Evolutionary conservation across 2,113 vertebrate species (phyloP).

Genomic region (Hyaena hyaena): DNA sequence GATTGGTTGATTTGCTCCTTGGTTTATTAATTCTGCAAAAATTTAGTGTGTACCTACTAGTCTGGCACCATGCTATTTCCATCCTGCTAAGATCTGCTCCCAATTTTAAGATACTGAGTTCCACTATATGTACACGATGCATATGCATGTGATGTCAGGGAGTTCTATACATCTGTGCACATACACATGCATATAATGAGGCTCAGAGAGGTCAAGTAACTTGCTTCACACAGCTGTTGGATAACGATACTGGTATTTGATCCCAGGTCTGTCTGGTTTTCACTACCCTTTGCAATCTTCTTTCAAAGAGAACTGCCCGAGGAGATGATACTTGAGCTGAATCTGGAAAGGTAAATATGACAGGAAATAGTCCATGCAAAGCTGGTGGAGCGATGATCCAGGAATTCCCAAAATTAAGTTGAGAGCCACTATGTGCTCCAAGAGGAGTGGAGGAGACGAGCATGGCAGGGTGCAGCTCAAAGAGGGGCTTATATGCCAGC

Average conservation of each 20-base stretch:
- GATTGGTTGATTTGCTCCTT: not conserved
- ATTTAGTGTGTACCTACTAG: not conserved
- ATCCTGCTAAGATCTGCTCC: not conserved
- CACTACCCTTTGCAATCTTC: not conserved
- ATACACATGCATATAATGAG: not conserved
- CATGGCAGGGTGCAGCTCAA: not conserved
- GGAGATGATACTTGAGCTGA: not conserved
- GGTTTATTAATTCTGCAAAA: not conserved
- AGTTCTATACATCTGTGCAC: not conserved
- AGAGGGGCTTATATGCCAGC: not conserved
- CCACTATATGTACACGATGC: fast-evolving
- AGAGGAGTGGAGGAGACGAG: not conserved
- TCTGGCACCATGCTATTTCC: not conserved
- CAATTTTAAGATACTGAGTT: not conserved
- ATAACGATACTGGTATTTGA: not conserved
- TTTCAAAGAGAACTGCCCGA: not conserved
- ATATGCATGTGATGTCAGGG: too few relatives aligned
- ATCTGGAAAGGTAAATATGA: not conserved
- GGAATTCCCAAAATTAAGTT: not conserved
- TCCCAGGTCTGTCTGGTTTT: not conserved
- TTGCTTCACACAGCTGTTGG: not conserved
- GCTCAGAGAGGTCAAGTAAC: slow-evolving; percentile 14
- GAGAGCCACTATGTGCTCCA: not conserved
- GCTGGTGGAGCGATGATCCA: not conserved
- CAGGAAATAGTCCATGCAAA: not conserved